A percentile compares a stretch with the other conserved stretches of the same genome.
Evolutionary conservation across 2,113 vertebrate genomes (phyloP).

Genomic region (Rhea americana): DNA sequence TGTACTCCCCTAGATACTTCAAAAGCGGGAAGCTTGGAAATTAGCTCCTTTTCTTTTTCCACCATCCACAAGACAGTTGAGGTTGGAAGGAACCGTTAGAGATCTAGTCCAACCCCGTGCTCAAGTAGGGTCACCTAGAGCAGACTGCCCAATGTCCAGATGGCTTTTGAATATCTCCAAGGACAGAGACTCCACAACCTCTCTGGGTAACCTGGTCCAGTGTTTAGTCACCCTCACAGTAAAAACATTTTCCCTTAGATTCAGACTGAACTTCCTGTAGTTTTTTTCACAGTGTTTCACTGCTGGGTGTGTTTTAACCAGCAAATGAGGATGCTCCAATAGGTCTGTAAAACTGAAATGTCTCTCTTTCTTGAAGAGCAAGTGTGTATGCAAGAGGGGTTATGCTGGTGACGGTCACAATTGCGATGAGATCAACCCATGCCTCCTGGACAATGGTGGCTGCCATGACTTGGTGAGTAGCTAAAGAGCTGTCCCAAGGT

Average conservation of each 20-base stretch:
- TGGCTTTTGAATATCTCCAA: not conserved
- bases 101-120: not conserved
- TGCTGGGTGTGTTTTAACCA: not conserved
- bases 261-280: not conserved
- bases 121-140: not conserved
- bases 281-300: not conserved
- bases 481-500: not conserved
- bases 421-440: conserved; percentile 87
- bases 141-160: not conserved
- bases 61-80: not conserved
- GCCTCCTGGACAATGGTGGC: conserved; percentile 84
- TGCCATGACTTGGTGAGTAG: conserved; percentile 87
- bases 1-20: not conserved
- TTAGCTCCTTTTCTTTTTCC: not conserved
- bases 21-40: not conserved
- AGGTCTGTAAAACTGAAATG: not conserved
- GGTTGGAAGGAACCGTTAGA: not conserved
- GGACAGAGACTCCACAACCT: not conserved
- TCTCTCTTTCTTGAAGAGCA: conserved; percentile 77
- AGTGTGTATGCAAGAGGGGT: conserved; percentile 87
- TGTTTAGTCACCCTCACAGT: not conserved
- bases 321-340: not conserved
- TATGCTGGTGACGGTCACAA: conserved; percentile 85
- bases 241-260: not conserved
- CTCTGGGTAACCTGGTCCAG: not conserved